These are phyloP conservation scores for Thinocorus orbignyianus DNA, from an alignment of 2,113 vertebrate species.

Conservation along the genomic window DNA sequence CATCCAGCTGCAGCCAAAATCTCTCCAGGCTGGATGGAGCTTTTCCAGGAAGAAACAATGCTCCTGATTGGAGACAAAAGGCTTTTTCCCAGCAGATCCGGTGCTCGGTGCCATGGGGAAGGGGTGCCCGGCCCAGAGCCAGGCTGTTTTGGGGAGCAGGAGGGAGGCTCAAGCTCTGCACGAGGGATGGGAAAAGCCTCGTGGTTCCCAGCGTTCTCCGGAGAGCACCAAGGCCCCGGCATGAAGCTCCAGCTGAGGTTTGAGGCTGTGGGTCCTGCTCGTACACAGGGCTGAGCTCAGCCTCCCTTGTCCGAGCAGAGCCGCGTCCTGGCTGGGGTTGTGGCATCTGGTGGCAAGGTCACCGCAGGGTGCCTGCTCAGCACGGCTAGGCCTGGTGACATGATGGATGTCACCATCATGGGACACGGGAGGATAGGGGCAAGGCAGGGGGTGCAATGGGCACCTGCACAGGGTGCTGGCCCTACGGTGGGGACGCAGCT, in stretches of 20 bases:
- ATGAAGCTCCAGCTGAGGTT: not conserved
- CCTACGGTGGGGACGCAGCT: not conserved
- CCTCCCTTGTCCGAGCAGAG: not conserved
- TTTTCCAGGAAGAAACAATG: conserved; percentile 46
- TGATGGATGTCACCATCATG: no score
- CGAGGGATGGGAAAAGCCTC: not conserved
- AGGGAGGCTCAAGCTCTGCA: not conserved
- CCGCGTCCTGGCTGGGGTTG: not conserved
- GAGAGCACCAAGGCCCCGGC: not conserved
- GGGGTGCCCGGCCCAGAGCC: not conserved
- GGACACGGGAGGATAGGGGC: not conserved
- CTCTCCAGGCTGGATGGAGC: conserved; percentile 25
- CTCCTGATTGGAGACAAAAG: conserved; percentile 31
- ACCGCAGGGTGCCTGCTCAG: not conserved
- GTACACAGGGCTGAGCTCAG: not conserved
- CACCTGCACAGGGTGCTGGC: accelerated
- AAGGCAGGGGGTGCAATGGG: not conserved
- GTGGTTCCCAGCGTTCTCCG: not conserved
- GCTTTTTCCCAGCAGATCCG: not conserved
- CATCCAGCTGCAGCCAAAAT: conserved; percentile 28
- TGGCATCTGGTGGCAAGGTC: conserved; percentile 2
- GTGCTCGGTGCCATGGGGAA: not conserved
- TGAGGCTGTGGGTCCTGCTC: not conserved
- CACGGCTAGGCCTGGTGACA: not conserved
- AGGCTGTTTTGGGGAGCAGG: not conserved